A percentile compares a stretch with the other conserved stretches of the same genome.
These are phyloP conservation scores for Variabilichromis moorii DNA, from an alignment of 2,113 vertebrate genomes.

Conservation along the genomic window DNA sequence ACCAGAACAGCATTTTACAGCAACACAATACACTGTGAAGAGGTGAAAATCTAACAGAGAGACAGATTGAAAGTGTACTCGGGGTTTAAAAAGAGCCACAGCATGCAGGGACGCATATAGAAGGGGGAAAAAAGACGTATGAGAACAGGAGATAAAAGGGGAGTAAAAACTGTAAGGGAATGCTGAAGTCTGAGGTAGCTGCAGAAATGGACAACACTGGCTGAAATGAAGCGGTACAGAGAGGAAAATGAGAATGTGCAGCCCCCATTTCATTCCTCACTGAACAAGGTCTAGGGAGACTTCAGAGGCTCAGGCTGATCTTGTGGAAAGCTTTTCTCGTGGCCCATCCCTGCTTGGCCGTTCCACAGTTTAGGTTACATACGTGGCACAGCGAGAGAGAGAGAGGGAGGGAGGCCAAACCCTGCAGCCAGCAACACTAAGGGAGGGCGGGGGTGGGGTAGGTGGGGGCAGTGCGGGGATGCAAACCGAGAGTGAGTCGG, in stretches of 20 bases:
- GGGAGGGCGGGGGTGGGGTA: not conserved
- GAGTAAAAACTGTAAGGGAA: not conserved
- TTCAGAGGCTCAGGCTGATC: not conserved
- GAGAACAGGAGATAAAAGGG: not conserved
- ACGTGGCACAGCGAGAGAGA: slow-evolving; percentile 32
- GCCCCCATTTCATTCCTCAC: slow-evolving; percentile 9
- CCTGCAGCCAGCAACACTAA: slow-evolving; percentile 4
- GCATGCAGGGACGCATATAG: not conserved
- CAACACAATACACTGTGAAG: slow-evolving; percentile 6
- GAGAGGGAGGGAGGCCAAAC: slow-evolving; percentile 3
- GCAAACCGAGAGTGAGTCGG: slow-evolving; percentile 2
- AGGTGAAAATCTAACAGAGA: not conserved
- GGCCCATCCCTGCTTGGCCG: slow-evolving; percentile 17
- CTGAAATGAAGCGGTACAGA: not conserved
- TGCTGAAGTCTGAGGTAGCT: not conserved
- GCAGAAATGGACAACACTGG: not conserved
- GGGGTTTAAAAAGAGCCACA: not conserved
- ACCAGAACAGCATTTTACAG: slow-evolving; percentile 19
- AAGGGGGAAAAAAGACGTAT: accelerated
- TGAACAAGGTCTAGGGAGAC: slow-evolving; percentile 1
- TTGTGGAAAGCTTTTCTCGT: slow-evolving; percentile 20
- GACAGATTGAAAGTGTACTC: not conserved
- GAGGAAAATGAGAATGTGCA: not conserved
- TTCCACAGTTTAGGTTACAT: slow-evolving; percentile 47
- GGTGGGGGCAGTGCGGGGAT: not conserved